phyloP scores from a whole-genome alignment of 2,797 vertebrate genomes.

The Sparidentex hasta region DNA sequence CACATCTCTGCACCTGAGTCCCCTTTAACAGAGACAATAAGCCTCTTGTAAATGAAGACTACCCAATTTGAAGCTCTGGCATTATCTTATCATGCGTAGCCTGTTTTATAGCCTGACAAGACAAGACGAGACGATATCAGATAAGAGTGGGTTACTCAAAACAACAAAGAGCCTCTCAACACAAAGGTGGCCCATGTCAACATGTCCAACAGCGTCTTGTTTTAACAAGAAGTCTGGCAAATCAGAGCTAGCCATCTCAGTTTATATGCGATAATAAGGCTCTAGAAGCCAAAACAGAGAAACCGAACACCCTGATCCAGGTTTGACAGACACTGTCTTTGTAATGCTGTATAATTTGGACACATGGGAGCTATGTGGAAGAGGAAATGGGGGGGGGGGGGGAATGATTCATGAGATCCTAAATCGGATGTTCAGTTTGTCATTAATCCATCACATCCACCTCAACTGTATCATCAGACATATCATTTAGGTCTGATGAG shows the following conservation, averaged over 20 bases:
- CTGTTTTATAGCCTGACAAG: slow-evolving; percentile 57
- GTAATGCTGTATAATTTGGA: slow-evolving; percentile 46
- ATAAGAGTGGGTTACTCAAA: slow-evolving; percentile 60
- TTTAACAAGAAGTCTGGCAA: slow-evolving; percentile 66
- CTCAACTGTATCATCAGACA: slow-evolving; percentile 13
- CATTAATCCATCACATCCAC: slow-evolving; percentile 47
- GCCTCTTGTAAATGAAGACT: slow-evolving; percentile 66
- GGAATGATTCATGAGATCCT: slow-evolving; percentile 29
- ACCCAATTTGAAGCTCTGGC: slow-evolving; percentile 45
- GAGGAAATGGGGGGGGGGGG: not conserved
- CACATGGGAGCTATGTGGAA: slow-evolving; percentile 35
- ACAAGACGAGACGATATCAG: slow-evolving; percentile 69
- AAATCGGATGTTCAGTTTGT: slow-evolving; percentile 35
- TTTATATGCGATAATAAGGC: slow-evolving; percentile 64
- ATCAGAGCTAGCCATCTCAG: slow-evolving; percentile 68
- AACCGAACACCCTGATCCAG: slow-evolving; percentile 27
- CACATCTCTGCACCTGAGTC: slow-evolving; percentile 50
- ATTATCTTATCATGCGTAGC: slow-evolving; percentile 51
- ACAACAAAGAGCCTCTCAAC: slow-evolving; percentile 70
- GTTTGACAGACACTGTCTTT: slow-evolving; percentile 49
- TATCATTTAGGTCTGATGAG: slow-evolving; percentile 47
- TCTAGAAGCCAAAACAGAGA: slow-evolving; percentile 50
- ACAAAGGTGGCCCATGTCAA: slow-evolving; percentile 67
- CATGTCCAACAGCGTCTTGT: slow-evolving; percentile 65
- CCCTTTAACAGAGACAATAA: slow-evolving; percentile 61